These are phyloP conservation scores for Drosophila mojavensis DNA, from an alignment of 1,140 invertebrate species.

Conservation along the genomic window DNA sequence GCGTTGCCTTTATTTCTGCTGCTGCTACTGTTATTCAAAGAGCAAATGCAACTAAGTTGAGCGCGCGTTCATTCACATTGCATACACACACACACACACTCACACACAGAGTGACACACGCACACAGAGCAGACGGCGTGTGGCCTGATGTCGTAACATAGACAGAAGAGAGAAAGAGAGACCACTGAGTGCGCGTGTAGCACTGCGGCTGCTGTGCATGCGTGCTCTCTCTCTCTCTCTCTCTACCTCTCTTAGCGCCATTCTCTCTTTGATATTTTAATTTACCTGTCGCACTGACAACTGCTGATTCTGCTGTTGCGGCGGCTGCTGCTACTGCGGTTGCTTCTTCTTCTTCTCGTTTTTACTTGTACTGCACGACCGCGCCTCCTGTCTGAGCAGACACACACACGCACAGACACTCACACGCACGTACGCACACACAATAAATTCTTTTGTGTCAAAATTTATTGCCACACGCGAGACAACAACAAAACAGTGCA, in stretches of 20 bases:
- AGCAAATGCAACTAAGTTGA: slow-evolving; percentile 64
- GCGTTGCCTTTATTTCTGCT: slow-evolving; percentile 10
- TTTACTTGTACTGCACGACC: slow-evolving; percentile 63
- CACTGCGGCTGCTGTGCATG: slow-evolving; percentile 3
- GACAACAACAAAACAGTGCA: slow-evolving; percentile 60
- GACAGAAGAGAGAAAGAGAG: slow-evolving; percentile 5
- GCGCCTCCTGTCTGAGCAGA: slow-evolving; percentile 63
- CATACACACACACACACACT: slow-evolving; percentile 30
- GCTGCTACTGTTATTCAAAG: slow-evolving; percentile 30
- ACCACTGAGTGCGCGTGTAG: neutral
- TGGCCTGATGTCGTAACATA: slow-evolving; percentile 73
- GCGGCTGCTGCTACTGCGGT: slow-evolving; percentile 2
- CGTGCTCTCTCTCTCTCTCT: slow-evolving; percentile 32
- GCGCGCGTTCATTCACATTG: slow-evolving; percentile 75
- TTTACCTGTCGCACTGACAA: slow-evolving; percentile 45
- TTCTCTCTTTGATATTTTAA: slow-evolving; percentile 10
- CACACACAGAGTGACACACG: slow-evolving; percentile 21
- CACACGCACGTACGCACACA: slow-evolving; percentile 39
- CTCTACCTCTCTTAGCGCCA: slow-evolving; percentile 34
- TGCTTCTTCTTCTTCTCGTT: slow-evolving; percentile 25
- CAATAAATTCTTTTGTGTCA: slow-evolving; percentile 51
- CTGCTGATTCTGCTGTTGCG: slow-evolving; percentile 32
- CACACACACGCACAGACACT: slow-evolving; percentile 8
- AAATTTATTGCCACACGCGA: slow-evolving; percentile 77
- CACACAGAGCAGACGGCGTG: slow-evolving; percentile 46